Evolutionary conservation across 1,140 invertebrate species (phyloP).

Genomic region (Philaenus spumarius): DNA sequence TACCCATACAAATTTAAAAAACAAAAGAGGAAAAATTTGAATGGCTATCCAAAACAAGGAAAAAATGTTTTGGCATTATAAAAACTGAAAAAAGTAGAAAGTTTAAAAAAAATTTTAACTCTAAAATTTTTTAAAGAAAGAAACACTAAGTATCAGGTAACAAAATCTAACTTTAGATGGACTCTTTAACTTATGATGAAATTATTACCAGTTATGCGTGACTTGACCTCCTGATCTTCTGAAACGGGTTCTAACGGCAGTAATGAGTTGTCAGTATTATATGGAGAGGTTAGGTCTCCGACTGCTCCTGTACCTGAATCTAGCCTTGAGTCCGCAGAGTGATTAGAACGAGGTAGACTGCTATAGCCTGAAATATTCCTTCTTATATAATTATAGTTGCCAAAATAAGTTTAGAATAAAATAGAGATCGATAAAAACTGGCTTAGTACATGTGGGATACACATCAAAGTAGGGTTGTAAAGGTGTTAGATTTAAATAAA

Average conservation of each 20-base stretch:
- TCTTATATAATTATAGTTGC: neutral
- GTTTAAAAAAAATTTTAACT: too few species aligned
- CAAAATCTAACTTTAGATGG: too few species aligned
- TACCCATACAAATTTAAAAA: too few species aligned
- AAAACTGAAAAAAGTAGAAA: too few species aligned
- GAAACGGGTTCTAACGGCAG: constrained; percentile 52
- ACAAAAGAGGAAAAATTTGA: too few species aligned
- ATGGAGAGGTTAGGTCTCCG: constrained; percentile 40
- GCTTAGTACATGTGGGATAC: constrained; percentile 7
- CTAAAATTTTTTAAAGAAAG: too few species aligned
- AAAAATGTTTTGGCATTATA: too few species aligned
- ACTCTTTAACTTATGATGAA: too few species aligned
- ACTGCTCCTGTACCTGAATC: constrained; percentile 42
- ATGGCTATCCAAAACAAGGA: too few species aligned
- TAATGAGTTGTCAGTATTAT: constrained; percentile 45
- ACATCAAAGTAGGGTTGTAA: constrained; percentile 37
- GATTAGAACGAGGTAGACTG: constrained; percentile 72
- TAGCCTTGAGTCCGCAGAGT: constrained; percentile 53
- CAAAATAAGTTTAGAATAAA: constrained; percentile 18
- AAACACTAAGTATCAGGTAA: too few species aligned
- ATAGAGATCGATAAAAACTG: neutral
- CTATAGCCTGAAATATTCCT: constrained; percentile 80
- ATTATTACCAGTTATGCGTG: constrained; percentile 43
- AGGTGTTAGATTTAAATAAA: too few species aligned
- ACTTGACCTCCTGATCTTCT: constrained; percentile 50